A percentile compares a stretch with the other conserved stretches of the same genome.
These are phyloP conservation scores for Mactra quadrangularis DNA, from an alignment of 1,140 invertebrate species.

Conservation along the genomic window DNA sequence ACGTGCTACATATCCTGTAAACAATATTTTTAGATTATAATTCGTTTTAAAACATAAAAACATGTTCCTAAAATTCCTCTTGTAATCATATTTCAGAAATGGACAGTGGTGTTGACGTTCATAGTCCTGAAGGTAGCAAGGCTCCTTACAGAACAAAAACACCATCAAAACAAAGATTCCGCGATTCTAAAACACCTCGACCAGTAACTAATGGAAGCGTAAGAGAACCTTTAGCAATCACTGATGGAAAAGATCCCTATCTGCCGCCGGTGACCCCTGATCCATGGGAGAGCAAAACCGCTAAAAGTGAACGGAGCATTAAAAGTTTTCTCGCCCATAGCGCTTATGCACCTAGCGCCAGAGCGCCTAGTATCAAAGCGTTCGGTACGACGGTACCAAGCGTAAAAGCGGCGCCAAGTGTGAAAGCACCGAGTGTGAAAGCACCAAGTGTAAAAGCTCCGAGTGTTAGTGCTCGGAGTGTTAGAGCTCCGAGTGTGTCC, in stretches of 20 bases:
- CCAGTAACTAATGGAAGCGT: constrained; percentile 2
- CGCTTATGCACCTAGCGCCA: constrained; percentile 25
- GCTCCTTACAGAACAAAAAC: neutral
- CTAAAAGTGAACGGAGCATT: neutral
- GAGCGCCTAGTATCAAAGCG: constrained; percentile 15
- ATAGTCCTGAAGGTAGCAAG: constrained; percentile 26
- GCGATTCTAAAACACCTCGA: constrained; percentile 16
- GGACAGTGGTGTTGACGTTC: constrained; percentile 26
- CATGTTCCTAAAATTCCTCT: no score
- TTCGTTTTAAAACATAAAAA: no score
- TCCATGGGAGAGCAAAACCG: neutral
- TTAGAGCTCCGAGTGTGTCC: neutral
- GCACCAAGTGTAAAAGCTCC: neutral
- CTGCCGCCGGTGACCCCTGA: neutral
- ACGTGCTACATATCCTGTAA: no score
- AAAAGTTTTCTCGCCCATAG: constrained; percentile 7
- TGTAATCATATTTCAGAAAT: constrained; percentile 44
- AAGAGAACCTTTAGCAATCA: constrained; percentile 1
- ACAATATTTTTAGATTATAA: no score
- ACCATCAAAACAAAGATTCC: neutral
- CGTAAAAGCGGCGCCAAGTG: neutral
- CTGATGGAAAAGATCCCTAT: neutral
- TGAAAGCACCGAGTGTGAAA: neutral
- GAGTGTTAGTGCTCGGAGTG: constrained; percentile 9
- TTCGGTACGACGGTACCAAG: neutral